Conservation (phyloP, 1,140 invertebrate species). For the Cotesia chilonis region DNA sequence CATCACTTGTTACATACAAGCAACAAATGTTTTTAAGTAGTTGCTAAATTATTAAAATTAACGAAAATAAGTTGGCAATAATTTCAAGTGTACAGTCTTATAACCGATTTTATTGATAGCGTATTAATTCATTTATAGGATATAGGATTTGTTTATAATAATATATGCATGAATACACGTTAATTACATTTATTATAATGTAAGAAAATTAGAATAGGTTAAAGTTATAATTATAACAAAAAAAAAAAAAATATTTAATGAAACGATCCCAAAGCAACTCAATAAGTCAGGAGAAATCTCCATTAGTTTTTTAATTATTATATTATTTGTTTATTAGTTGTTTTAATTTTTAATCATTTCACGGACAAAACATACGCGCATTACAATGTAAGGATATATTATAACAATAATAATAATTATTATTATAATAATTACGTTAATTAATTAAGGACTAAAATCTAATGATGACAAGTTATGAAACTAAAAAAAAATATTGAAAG, state of each 20-base stretch:
- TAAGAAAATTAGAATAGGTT: not conserved
- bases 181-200: not conserved
- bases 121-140: slow-evolving; percentile 23
- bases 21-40: too few relatives aligned
- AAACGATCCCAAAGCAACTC: slow-evolving; percentile 15
- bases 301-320: slow-evolving; percentile 31
- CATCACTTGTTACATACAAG: not conserved
- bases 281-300: slow-evolving; percentile 31
- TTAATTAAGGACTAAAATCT: slow-evolving; percentile 20
- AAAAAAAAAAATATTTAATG: slow-evolving; percentile 14
- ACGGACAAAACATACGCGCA: not conserved
- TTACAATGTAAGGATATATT: slow-evolving; percentile 7
- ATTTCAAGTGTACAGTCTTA: slow-evolving; percentile 27
- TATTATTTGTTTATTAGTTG: slow-evolving; percentile 28
- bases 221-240: too few relatives aligned
- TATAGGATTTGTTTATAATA: slow-evolving; percentile 26
- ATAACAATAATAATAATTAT: slow-evolving; percentile 27
- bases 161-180: not conserved
- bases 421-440: slow-evolving; percentile 23
- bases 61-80: slow-evolving; percentile 17
- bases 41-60: not conserved
- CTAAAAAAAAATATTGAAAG: slow-evolving; percentile 42
- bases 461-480: slow-evolving; percentile 45
- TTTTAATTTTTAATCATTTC: slow-evolving; percentile 35
- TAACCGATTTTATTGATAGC: slow-evolving; percentile 22